phyloP scores from a whole-genome alignment of 1,140 invertebrate genomes.

The Euura saliciscinereae region DNA sequence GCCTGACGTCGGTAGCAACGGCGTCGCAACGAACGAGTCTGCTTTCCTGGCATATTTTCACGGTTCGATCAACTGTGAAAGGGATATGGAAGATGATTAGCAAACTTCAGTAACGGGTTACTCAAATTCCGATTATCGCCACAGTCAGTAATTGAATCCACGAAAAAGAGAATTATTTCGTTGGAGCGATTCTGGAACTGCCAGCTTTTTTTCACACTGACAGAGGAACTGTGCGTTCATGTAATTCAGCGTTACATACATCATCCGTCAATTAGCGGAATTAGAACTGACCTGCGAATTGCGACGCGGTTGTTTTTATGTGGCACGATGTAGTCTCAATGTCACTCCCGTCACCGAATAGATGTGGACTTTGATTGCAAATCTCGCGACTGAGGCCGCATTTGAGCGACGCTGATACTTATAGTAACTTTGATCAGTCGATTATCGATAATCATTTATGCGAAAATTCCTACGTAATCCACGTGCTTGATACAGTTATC shows the following conservation, averaged over 20 bases:
- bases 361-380: not conserved
- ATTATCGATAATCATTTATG: slow-evolving; percentile 10
- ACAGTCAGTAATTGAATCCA: no score
- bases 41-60: not conserved
- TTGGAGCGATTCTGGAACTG: no score
- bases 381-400: slow-evolving; percentile 8
- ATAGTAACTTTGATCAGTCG: not conserved
- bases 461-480: slow-evolving; percentile 9
- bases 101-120: no score
- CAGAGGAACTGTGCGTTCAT: no score
- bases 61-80: no score
- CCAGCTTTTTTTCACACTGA: no score
- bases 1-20: not conserved
- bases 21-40: not conserved
- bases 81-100: no score
- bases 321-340: not conserved
- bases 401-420: not conserved
- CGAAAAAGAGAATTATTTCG: no score
- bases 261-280: not conserved
- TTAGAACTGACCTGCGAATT: not conserved
- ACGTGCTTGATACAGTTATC: not conserved
- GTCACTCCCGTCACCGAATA: not conserved
- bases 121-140: no score
- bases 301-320: not conserved
- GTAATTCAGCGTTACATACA: no score